A percentile compares a stretch with the other conserved stretches of the same genome.
These are phyloP conservation scores for Cheumatopsyche charites DNA, from an alignment of 1,140 invertebrate genomes.

Conservation along the genomic window DNA sequence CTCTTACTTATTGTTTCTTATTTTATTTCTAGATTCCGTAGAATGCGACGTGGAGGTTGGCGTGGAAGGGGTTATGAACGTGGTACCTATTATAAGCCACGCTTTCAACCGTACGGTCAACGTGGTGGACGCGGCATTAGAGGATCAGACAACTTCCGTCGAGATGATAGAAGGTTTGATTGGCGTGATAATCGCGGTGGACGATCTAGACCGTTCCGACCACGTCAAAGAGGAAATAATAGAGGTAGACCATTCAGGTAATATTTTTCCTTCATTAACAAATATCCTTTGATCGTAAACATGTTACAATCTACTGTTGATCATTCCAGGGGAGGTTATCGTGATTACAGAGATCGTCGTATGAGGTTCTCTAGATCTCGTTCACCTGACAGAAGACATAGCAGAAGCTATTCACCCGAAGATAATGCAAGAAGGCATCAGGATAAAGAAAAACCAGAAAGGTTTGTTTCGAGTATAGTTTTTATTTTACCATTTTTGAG, in stretches of 20 bases:
- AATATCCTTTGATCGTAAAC: no score
- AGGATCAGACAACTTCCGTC: slow-evolving; percentile 63
- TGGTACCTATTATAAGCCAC: slow-evolving; percentile 76
- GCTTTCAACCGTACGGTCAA: slow-evolving; percentile 69
- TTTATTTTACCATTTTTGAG: neutral
- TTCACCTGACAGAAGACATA: slow-evolving; percentile 55
- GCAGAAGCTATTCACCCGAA: slow-evolving; percentile 66
- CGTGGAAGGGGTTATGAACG: slow-evolving; percentile 68
- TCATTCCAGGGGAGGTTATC: slow-evolving; percentile 66
- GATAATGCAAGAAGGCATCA: slow-evolving; percentile 59
- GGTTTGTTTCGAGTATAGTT: slow-evolving; percentile 48
- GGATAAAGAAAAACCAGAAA: slow-evolving; percentile 60
- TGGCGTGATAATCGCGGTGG: slow-evolving; percentile 59
- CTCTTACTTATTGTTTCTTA: neutral
- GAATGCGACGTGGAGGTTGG: slow-evolving; percentile 60
- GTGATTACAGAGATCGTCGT: slow-evolving; percentile 69
- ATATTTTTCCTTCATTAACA: no score
- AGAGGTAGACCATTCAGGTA: slow-evolving; percentile 60
- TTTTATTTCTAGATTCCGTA: slow-evolving; percentile 51
- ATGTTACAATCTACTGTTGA: no score
- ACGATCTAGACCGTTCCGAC: slow-evolving; percentile 55
- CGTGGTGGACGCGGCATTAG: slow-evolving; percentile 53
- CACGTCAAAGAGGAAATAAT: slow-evolving; percentile 54
- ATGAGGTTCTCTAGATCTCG: slow-evolving; percentile 57
- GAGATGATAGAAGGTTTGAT: slow-evolving; percentile 59